phyloP scores from a whole-genome alignment of 2,888 invertebrate genomes.

The Clitarchus hookeri region DNA sequence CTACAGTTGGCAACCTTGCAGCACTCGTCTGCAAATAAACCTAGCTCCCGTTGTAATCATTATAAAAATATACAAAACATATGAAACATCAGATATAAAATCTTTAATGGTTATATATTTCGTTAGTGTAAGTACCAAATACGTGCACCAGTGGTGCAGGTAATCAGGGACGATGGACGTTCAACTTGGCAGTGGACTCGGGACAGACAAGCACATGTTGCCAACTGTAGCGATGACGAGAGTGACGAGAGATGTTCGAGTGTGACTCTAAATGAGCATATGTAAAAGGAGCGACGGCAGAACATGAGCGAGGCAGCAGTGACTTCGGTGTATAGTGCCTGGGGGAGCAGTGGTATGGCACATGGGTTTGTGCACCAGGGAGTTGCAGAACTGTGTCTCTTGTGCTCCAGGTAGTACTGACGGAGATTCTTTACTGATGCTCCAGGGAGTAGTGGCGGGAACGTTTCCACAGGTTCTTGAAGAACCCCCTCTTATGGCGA shows the following conservation, averaged over 20 bases:
- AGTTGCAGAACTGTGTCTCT: not conserved
- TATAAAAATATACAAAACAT: constrained; percentile 6
- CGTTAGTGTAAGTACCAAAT: not conserved
- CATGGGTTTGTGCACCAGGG: not conserved
- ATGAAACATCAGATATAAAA: not conserved
- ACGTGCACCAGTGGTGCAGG: not conserved
- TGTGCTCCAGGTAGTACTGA: not conserved
- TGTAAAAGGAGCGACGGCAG: not conserved
- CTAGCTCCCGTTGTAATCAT: not conserved
- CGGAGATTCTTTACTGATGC: constrained; percentile 66
- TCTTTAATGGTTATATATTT: not conserved
- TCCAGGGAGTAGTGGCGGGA: constrained; percentile 86
- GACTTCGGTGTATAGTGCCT: too few species aligned
- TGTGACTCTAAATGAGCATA: not conserved
- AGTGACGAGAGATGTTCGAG: not conserved
- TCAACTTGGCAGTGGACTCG: not conserved
- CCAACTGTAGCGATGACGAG: not conserved
- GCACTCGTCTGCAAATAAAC: not conserved
- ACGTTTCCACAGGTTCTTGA: constrained; percentile 87
- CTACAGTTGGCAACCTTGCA: not conserved
- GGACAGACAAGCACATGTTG: not conserved
- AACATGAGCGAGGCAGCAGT: not conserved
- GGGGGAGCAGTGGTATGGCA: not conserved
- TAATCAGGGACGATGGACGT: not conserved
- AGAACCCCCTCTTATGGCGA: constrained; percentile 86